Conservation (phyloP, 2,888 invertebrate genomes). For the Tenthredo scrophulariae region DNA sequence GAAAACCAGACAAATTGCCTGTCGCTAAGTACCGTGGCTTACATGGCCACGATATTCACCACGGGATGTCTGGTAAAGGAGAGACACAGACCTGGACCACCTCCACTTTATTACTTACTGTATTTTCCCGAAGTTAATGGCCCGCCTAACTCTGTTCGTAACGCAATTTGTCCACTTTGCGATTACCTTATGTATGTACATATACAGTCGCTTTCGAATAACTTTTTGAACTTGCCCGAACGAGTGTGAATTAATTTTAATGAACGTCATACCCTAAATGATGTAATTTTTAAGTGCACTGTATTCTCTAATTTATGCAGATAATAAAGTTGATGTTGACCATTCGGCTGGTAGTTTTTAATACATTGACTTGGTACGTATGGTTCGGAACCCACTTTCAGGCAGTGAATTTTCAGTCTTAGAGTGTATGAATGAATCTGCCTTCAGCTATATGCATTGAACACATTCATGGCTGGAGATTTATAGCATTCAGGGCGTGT, state of each 20-base stretch:
- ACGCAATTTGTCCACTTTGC: slow-evolving; percentile 8
- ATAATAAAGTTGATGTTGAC: background rate
- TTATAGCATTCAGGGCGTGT: background rate
- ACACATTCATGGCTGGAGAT: background rate
- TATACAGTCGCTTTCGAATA: background rate
- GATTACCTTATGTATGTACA: background rate
- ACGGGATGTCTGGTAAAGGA: slow-evolving; percentile 17
- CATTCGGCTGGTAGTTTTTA: background rate
- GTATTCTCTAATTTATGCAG: background rate
- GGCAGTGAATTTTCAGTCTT: background rate
- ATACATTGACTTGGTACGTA: background rate
- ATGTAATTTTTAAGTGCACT: background rate
- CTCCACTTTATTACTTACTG: slow-evolving; percentile 21
- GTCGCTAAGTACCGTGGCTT: slow-evolving; percentile 7
- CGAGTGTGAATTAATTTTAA: background rate
- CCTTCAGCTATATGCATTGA: background rate
- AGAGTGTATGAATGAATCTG: background rate
- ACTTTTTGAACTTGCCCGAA: background rate
- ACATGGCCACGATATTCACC: slow-evolving; percentile 3
- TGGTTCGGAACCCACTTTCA: background rate
- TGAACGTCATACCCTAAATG: background rate
- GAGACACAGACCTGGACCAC: slow-evolving; percentile 18
- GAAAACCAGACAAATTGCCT: slow-evolving; percentile 39
- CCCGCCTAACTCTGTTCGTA: slow-evolving; percentile 25
- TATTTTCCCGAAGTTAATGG: slow-evolving; percentile 25